A percentile compares a stretch with the other conserved stretches of the same genome.
Evolutionary conservation across 2,797 vertebrate species (phyloP).

Genomic region (Dendrocincla fuliginosa): DNA sequence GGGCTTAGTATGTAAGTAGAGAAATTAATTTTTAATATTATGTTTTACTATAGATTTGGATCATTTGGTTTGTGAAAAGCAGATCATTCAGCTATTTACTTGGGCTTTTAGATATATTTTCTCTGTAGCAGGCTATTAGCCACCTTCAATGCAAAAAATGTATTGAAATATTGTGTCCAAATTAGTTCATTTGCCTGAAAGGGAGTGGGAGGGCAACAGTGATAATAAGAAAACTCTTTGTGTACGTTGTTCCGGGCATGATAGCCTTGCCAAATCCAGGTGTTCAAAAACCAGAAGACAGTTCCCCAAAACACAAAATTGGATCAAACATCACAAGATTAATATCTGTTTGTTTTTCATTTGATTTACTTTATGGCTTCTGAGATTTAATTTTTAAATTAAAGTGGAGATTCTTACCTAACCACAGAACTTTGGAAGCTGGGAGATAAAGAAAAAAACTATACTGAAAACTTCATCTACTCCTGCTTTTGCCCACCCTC

Average conservation of each 20-base stretch:
- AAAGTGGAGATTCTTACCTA: constrained; percentile 37
- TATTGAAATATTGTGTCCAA: neutral
- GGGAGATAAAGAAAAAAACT: neutral
- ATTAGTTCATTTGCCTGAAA: constrained; percentile 13
- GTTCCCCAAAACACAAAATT: constrained; percentile 55
- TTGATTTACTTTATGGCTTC: constrained; percentile 61
- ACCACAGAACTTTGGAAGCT: constrained; percentile 36
- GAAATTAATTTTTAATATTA: neutral
- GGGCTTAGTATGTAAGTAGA: neutral
- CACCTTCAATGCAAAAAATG: neutral
- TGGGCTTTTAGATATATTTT: neutral
- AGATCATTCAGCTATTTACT: neutral
- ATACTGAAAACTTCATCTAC: neutral
- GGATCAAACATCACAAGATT: constrained; percentile 58
- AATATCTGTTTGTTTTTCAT: constrained; percentile 49
- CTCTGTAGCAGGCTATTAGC: neutral
- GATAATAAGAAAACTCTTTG: constrained; percentile 10
- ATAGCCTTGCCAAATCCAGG: constrained; percentile 52
- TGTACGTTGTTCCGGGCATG: neutral
- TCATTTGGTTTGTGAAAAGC: neutral
- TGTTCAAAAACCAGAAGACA: constrained; percentile 42
- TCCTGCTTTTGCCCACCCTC: neutral
- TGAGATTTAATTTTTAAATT: constrained; percentile 52
- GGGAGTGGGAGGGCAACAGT: neutral
- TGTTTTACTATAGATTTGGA: neutral